Percentiles rank a stretch among this genome's conserved stretches.
phyloP scores from a whole-genome alignment of 2,113 vertebrate species.

The Sula dactylatra region DNA sequence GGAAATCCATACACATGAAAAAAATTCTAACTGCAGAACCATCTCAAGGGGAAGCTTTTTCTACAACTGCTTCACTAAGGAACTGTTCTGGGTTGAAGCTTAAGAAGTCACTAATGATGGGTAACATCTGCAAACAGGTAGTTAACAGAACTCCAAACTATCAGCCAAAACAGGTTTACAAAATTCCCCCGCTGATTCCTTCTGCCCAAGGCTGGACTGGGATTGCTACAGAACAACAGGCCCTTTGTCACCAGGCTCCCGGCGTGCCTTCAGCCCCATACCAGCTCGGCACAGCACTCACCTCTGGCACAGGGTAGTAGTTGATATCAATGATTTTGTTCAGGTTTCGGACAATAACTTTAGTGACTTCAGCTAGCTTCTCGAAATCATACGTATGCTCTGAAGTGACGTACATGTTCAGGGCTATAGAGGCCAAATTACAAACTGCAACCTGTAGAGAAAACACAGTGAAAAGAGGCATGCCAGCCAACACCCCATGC shows the following conservation, averaged over 20 bases:
- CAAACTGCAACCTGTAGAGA: conserved; percentile 87
- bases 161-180: neutral
- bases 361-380: conserved; percentile 88
- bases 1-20: neutral
- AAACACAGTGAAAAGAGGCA: neutral
- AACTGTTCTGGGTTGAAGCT: neutral
- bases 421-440: conserved; percentile 93
- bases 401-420: conserved; percentile 94
- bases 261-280: fast-evolving
- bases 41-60: neutral
- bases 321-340: conserved; percentile 99
- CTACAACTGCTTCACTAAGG: neutral
- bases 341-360: conserved; percentile 90
- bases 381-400: conserved; percentile 89
- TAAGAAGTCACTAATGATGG: neutral
- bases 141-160: fast-evolving
- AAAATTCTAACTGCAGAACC: neutral
- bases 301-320: conserved; percentile 93
- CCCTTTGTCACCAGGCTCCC: neutral
- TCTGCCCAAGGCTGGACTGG: neutral
- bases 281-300: conserved; percentile 11
- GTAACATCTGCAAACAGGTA: neutral
- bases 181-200: fast-evolving
- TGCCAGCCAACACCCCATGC: neutral
- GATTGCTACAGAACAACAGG: neutral